phyloP scores from a whole-genome alignment of 2,797 vertebrate species.

The Pagetopsis macropterus region DNA sequence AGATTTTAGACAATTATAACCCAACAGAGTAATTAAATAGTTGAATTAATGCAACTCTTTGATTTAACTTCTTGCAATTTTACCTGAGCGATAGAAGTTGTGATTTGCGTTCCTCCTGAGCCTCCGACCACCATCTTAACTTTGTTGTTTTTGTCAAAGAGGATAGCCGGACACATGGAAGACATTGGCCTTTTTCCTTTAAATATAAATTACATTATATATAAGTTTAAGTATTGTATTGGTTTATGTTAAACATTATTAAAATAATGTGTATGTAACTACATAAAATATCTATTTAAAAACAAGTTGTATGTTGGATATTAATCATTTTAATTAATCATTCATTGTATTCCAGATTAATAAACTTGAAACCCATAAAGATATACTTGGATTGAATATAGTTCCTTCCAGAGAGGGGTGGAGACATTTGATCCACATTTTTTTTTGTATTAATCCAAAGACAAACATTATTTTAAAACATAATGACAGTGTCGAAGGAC shows the following conservation, averaged over 20 bases:
- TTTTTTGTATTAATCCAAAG: background rate
- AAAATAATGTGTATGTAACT: background rate
- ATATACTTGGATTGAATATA: background rate
- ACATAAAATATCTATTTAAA: no score
- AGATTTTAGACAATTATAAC: constrained; percentile 2
- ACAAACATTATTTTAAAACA: background rate
- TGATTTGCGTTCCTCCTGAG: constrained; percentile 94
- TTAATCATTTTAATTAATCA: background rate
- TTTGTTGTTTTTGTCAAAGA: constrained; percentile 85
- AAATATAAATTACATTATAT: background rate
- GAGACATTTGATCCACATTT: background rate
- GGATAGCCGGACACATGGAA: constrained; percentile 93
- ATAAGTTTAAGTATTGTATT: background rate
- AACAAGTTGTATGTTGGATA: background rate
- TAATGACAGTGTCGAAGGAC: background rate
- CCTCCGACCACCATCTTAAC: constrained; percentile 94
- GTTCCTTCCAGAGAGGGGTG: background rate
- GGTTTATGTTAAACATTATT: no score
- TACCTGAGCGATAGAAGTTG: constrained; percentile 90
- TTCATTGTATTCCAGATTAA: no score
- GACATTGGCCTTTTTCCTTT: constrained; percentile 95
- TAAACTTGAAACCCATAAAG: background rate
- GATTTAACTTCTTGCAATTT: constrained; percentile 1
- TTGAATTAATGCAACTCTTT: background rate
- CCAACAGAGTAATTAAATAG: background rate